A percentile compares a stretch with the other conserved stretches of the same genome.
Evolutionary conservation across 2,797 vertebrate species (phyloP).

Genomic region (Heteromormyrus szaboi): DNA sequence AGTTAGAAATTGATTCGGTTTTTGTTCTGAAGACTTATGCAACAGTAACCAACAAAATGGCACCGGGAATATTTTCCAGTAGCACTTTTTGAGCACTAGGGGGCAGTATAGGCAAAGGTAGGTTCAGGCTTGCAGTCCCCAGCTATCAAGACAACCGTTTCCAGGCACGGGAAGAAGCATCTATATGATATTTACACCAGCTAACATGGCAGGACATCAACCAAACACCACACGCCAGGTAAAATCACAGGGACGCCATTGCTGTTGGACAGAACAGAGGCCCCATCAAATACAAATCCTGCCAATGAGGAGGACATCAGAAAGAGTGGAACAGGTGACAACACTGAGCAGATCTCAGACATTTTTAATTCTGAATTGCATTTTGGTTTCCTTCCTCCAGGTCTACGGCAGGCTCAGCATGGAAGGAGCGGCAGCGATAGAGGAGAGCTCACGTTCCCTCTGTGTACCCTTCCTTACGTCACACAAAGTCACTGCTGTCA

Average conservation of each 20-base stretch:
- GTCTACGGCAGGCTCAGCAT: neutral
- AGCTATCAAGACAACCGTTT: neutral
- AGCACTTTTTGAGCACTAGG: neutral
- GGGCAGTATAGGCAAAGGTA: neutral
- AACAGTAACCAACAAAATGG: neutral
- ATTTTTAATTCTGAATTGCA: neutral
- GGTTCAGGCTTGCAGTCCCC: neutral
- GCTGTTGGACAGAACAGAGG: neutral
- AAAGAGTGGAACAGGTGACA: neutral
- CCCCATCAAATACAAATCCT: neutral
- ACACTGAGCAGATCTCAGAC: too few relatives aligned
- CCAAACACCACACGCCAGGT: neutral
- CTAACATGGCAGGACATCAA: neutral
- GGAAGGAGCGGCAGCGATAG: neutral
- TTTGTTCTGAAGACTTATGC: neutral
- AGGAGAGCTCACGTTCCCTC: too few relatives aligned
- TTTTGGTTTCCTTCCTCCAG: neutral
- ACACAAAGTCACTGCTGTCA: slow-evolving; percentile 32
- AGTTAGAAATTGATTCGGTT: neutral
- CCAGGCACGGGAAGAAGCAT: neutral
- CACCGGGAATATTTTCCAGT: neutral
- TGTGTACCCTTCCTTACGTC: slow-evolving; percentile 8
- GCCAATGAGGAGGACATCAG: neutral
- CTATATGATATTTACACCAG: slow-evolving; percentile 1
- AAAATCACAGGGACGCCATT: neutral